These are phyloP conservation scores for Metalampra italica DNA, from an alignment of 2,888 invertebrate genomes.

Conservation along the genomic window DNA sequence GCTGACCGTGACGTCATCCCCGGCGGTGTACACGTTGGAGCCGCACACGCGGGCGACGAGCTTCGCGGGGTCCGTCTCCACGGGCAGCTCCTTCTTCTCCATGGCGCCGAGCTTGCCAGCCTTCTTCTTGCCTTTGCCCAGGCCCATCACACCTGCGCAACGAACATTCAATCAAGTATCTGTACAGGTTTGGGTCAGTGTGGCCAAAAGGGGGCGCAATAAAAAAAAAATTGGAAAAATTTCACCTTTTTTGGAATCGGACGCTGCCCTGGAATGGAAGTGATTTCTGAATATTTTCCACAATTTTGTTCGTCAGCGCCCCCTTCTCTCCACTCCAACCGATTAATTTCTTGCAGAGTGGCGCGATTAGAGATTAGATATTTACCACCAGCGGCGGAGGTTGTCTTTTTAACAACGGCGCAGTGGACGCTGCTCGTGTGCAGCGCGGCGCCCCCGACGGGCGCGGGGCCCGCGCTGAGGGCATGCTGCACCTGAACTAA, in stretches of 20 bases:
- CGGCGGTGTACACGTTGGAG: conserved; percentile 87
- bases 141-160: conserved; percentile 66
- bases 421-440: conserved; percentile 30
- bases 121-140: conserved; percentile 81
- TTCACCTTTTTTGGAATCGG: no score
- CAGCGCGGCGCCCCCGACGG: background rate
- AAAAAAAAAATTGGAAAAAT: no score
- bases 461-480: background rate
- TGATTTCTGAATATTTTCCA: no score
- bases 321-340: no score
- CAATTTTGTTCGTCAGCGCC: no score
- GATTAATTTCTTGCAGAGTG: background rate
- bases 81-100: conserved; percentile 86
- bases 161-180: background rate
- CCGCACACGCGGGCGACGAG: conserved; percentile 90
- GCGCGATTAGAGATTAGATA: background rate
- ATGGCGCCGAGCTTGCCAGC: conserved; percentile 79
- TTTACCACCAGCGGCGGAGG: conserved; percentile 65
- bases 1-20: conserved; percentile 85
- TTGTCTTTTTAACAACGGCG: conserved; percentile 63
- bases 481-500: background rate
- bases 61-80: conserved; percentile 89
- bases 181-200: no score
- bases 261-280: no score
- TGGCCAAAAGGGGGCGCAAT: no score